A percentile compares a stretch with the other conserved stretches of the same genome.
Evolutionary conservation across 2,797 vertebrate species (phyloP).

Genomic region (Pogoniulus pusillus): DNA sequence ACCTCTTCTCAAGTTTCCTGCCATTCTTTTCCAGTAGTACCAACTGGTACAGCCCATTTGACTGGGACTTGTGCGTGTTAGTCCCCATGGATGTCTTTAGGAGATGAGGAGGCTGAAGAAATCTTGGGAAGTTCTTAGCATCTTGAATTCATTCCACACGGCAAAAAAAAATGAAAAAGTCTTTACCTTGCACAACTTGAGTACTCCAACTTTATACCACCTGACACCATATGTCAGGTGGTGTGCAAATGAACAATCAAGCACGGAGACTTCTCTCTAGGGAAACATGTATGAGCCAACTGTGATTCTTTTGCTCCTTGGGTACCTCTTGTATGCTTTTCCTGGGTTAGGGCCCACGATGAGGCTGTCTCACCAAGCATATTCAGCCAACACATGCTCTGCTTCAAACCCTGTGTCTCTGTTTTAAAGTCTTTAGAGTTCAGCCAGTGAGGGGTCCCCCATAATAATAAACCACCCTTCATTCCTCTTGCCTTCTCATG

Average conservation of each 20-base stretch:
- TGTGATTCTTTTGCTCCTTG: background rate
- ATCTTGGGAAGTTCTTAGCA: background rate
- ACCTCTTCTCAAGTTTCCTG: background rate
- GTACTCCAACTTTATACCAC: background rate
- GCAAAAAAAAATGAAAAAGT: background rate
- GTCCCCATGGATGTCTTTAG: background rate
- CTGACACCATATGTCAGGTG: background rate
- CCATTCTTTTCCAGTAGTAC: background rate
- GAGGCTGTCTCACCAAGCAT: background rate
- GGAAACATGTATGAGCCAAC: background rate
- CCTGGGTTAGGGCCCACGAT: background rate
- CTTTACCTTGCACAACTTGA: background rate
- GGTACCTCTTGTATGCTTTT: background rate
- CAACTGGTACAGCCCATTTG: background rate
- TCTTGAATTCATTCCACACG: background rate
- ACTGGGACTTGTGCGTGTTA: background rate
- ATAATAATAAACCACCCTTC: background rate
- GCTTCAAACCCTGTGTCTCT: background rate
- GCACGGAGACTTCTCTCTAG: background rate
- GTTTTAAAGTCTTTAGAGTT: background rate
- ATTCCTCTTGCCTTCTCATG: constrained; percentile 3
- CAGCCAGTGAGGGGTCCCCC: background rate
- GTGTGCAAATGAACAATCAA: background rate
- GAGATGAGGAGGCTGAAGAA: background rate
- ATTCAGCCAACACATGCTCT: background rate